Percentiles rank a stretch among this genome's conserved stretches.
phyloP scores from a whole-genome alignment of 2,888 invertebrate species.

The Chymomyza caudatula region DNA sequence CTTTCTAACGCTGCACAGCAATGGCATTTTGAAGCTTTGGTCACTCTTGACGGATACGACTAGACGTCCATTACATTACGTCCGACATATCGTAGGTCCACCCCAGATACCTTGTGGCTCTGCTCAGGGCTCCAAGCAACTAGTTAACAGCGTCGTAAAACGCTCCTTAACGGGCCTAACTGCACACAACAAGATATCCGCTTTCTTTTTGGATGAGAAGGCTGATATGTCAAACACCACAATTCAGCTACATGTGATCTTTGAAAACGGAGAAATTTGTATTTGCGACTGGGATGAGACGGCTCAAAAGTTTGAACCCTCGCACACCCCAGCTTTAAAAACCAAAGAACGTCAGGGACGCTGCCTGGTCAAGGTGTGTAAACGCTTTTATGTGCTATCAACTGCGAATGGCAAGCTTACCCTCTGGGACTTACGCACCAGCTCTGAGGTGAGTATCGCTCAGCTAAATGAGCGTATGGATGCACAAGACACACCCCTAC shows the following conservation, averaged over 20 bases:
- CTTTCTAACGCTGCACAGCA: constrained; percentile 72
- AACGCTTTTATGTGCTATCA: constrained; percentile 67
- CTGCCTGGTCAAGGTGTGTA: constrained; percentile 62
- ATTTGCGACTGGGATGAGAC: constrained; percentile 66
- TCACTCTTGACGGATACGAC: constrained; percentile 53
- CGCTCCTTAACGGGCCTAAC: constrained; percentile 15
- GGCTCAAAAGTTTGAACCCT: constrained; percentile 51
- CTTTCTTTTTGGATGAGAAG: constrained; percentile 52
- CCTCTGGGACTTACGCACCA: constrained; percentile 61
- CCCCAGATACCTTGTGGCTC: neutral
- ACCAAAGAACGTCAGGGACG: constrained; percentile 51
- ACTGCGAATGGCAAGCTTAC: constrained; percentile 51
- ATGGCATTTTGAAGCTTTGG: constrained; percentile 75
- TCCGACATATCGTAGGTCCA: constrained; percentile 14
- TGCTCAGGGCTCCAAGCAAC: constrained; percentile 30
- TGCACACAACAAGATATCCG: constrained; percentile 29
- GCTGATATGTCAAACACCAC: neutral
- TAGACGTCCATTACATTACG: constrained; percentile 32
- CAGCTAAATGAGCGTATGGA: neutral
- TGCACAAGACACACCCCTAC: constrained; percentile 4
- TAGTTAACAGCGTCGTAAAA: constrained; percentile 34
- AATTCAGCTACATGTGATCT: constrained; percentile 65
- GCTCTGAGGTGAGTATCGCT: constrained; percentile 33
- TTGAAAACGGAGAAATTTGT: constrained; percentile 66
- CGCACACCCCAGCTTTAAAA: constrained; percentile 41